A percentile compares a stretch with the other conserved stretches of the same genome.
Conservation (phyloP, 2,888 invertebrate species). For the Cybosia mesomella region DNA sequence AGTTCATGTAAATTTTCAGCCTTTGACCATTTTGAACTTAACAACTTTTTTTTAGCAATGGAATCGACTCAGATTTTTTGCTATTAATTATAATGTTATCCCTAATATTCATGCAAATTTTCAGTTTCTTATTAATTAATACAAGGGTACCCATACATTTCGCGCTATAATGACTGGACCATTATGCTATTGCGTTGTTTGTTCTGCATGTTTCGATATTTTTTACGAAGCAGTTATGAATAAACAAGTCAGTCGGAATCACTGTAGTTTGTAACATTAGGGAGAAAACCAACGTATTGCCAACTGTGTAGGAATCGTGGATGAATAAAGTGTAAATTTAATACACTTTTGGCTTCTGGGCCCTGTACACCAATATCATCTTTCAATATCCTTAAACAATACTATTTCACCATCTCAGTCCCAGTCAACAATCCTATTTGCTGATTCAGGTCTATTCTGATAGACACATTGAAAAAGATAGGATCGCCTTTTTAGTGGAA, state of each 20-base stretch:
- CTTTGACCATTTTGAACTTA: no score
- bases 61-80: no score
- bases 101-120: no score
- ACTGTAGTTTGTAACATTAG: background rate
- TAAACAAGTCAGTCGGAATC: background rate
- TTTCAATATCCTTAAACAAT: background rate
- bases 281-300: background rate
- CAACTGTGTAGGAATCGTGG: background rate
- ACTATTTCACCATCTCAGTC: slow-evolving; percentile 26
- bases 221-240: background rate
- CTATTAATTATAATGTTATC: no score
- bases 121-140: no score
- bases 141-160: no score
- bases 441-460: slow-evolving; percentile 46
- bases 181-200: background rate
- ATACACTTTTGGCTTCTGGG: no score
- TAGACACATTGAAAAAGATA: slow-evolving; percentile 44
- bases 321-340: background rate
- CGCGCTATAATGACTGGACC: no score
- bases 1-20: no score
- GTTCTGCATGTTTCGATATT: background rate
- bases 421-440: slow-evolving; percentile 33
- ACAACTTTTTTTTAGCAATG: no score
- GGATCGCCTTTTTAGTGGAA: slow-evolving; percentile 52
- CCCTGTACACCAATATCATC: no score